Base-by-base conservation (phyloP, 2,888 invertebrate species). In the Luffia ferchaultella region DNA sequence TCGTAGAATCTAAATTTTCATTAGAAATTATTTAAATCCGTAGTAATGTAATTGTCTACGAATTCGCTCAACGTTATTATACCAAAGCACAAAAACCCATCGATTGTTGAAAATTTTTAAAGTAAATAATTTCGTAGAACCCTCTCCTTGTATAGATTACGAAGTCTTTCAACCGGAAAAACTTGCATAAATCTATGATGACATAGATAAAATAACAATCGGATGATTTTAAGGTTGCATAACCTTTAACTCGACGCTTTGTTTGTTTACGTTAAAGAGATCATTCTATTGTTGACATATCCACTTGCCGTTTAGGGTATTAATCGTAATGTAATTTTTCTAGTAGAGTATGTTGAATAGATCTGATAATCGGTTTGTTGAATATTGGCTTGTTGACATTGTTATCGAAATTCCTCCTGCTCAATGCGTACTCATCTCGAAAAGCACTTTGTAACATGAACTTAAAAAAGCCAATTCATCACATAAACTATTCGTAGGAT, bases 41-140 rank as follows among this genome's bases (percentile, higher is more conserved):
- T 30, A 30, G 30, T 30, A 12, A 30, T 30, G 12, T 61, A 76
- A 71, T 72, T 73, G 70, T 73, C 67, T 71, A 72, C 72, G 69
- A 72, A 79, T 77, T 82, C 80, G 82, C 82, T 83, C 83, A 83
- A 82, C 71, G 69, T n/a, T 30, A 78, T 79, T 79, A 83, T 83
- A 83, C 82, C 82, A 83, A 83, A 83, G 83, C 80, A 79, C 83
- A 79, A 78, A 72, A 77, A 70, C 83, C 83, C 83, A 83, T 79
- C 83, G 83, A 82, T 76, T 75, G 78, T 72, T 74, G 71, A 70
- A 68, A 72, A 73, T 69, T 73, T 65, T 17, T 47, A 75, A 71
- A n/a, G 76, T 73, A 67, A 70, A 71, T 74, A 73, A 70, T 71
- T 70, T 30, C 30, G 12, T 12, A 30, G 5, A 30, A 12, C 12